Base-by-base conservation (phyloP, 2,888 invertebrate species). In the Bruchidius siliquastri region DNA sequence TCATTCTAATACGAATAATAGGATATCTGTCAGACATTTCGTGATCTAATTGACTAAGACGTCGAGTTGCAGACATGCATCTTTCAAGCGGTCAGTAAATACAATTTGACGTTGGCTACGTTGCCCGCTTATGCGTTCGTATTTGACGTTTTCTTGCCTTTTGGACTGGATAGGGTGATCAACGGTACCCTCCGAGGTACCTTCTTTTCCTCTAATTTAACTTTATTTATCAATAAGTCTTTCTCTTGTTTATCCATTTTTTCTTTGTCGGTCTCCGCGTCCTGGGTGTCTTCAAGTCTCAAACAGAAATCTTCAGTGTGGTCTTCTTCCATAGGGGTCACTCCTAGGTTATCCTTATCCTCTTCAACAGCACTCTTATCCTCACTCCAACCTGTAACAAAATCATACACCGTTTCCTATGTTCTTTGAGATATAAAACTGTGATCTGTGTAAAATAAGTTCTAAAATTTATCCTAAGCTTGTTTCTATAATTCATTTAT, bases 131-230 rank as follows among this genome's bases (percentile, higher is more conserved):
- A 49, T 49, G 18, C 8, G 49, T 49, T 49, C 49, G 49, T 13
- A 49, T 49, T 49, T 49, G 49, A 13, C 8, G 49, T 49, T 13
- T 49, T 49, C 49, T 49, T 49, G 13, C 49, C 13, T 49, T 49
- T 49, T 4, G 49, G 49, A 49, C 49, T 26, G 26, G 94, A 93
- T 67, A 95, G 86, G 0, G 94, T 94, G 22, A 93, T 93, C 73
- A 95, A 90, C 77, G 90, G 89, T 3, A 94, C 92, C 77, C 94
- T 86, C 21, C 94, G 85, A 0, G 80, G 80, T 10, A 75, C 76
- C 75, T 79, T 81, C 22, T 76, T 72, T 66, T 72, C 72, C 66
- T 73, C 72, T 21, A n/a, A 49, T 49, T 72, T 69, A 20, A 72
- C 74, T n/a, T 67, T 2, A 22, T 22, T 21, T 1, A 66, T 32